Base-by-base conservation (phyloP, 2,113 vertebrate species). In the Sander lucioperca region DNA sequence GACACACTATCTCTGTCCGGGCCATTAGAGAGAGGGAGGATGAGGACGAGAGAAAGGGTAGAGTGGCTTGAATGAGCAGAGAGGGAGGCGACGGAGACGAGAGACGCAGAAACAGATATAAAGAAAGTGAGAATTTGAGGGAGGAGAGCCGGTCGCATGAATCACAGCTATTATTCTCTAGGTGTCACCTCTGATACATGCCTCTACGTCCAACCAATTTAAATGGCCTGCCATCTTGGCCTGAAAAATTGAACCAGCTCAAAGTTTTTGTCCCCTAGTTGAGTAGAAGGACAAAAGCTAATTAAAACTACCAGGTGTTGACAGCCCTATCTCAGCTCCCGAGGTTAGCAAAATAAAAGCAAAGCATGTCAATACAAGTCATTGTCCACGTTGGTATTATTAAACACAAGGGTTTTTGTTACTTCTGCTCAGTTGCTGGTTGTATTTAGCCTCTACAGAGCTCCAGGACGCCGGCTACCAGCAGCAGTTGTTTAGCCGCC, bases 171-270 rank as follows among this genome's bases (percentile, higher is more conserved):
- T 86, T 84, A 81, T 81, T 85, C 81, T 64, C 76, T 23, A 7
- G 53, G 58, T 45, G 79, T 87, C 82, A 76, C 76, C 63, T 47
- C 89, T 85, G 80, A 83, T 82, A 67, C 77, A 82, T 73, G 66
- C 71, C 53, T 77, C 43, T 25, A 74, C 47, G 25, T 84, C 76
- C 36, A 56, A 61, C 65, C 65, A 67, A 68, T 79, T 91, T 88
- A 90, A 90, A 90, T 90, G 67, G 64, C 69, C 81, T 84, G 80
- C 76, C 88, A 85, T 50, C 69, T 70, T 48, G 39, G 66, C 57
- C 83, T 86, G 85, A 89, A 72, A 86, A 85, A 86, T 23, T 82
- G 51, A 77, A 82, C 48, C 15, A 48, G 67, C 67, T 57, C 61
- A 67, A 85, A 86, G 71, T 83, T 82, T 85, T 62, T 73, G 58